Conservation (phyloP, 2,113 vertebrate genomes). For the Merops nubicus region DNA sequence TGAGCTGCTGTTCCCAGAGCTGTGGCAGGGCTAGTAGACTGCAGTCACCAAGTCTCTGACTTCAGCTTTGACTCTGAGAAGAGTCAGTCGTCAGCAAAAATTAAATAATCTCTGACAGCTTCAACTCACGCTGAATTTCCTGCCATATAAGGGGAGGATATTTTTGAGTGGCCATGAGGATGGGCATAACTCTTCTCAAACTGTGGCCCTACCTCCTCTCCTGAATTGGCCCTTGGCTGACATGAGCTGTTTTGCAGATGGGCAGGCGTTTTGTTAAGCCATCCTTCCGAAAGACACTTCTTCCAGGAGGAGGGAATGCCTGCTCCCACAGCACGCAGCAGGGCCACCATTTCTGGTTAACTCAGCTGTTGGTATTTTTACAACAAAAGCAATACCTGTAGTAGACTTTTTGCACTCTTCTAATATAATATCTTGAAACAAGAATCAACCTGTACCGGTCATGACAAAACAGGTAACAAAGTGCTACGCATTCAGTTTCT, state of each 20-base stretch:
- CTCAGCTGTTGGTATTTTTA: not conserved
- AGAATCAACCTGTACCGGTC: not conserved
- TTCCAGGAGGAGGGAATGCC: not conserved
- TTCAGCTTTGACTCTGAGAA: conserved; percentile 6
- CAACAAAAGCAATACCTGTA: not conserved
- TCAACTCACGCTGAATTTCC: not conserved
- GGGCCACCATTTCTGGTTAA: not conserved
- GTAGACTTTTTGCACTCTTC: not conserved
- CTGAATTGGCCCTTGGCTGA: not conserved
- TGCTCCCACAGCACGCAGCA: not conserved
- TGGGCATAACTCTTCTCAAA: not conserved
- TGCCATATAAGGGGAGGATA: not conserved
- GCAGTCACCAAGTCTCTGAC: not conserved
- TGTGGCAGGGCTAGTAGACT: not conserved
- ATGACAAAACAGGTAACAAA: not conserved
- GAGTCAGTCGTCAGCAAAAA: conserved; percentile 19
- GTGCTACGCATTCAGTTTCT: not conserved
- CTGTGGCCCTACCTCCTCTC: not conserved
- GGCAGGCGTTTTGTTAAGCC: not conserved
- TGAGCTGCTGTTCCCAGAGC: not conserved
- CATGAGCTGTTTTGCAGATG: not conserved
- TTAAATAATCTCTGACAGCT: conserved; percentile 18
- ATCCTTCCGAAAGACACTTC: not conserved
- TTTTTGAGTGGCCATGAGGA: not conserved
- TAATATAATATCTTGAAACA: not conserved